Percentiles rank a stretch among this genome's conserved stretches.
Conservation (phyloP, 2,888 invertebrate genomes). For the Oscheius sp. region DNA sequence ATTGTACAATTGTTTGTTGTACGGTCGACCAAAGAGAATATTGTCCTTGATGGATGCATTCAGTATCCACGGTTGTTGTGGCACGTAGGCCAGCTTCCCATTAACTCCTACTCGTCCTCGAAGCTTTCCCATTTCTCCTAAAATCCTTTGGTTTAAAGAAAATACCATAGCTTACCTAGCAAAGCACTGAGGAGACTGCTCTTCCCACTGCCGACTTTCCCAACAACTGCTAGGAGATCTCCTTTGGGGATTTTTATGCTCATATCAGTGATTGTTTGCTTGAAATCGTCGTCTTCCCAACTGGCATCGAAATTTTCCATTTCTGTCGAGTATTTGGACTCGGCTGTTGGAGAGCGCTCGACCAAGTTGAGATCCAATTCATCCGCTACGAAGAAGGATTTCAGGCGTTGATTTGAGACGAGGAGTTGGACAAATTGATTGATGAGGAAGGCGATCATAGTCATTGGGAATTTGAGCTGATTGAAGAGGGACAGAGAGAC, state of each 20-base stretch:
- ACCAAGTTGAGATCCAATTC: conserved; percentile 63
- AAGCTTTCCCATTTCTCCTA: conserved; percentile 64
- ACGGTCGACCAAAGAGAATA: conserved; percentile 81
- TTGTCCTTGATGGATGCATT: conserved; percentile 82
- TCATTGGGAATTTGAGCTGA: conserved; percentile 93
- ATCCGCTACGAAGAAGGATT: conserved; percentile 68
- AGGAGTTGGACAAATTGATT: conserved; percentile 63
- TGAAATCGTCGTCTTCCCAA: conserved; percentile 53
- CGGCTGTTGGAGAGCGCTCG: conserved; percentile 22
- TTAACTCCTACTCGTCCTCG: conserved; percentile 58
- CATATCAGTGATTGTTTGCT: conserved; percentile 75
- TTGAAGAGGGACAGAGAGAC: conserved; percentile 96
- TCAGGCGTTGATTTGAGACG: conserved; percentile 70
- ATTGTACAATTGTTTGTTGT: conserved; percentile 45
- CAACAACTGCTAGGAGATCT: conserved; percentile 86
- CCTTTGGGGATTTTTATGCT: conserved; percentile 81
- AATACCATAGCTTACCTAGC: conserved; percentile 57
- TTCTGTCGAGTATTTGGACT: neutral
- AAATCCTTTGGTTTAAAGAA: no score
- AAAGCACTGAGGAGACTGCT: conserved; percentile 83
- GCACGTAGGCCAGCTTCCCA: conserved; percentile 84
- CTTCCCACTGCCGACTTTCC: conserved; percentile 89
- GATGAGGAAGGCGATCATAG: conserved; percentile 81
- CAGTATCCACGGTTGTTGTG: conserved; percentile 84
- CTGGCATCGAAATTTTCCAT: conserved; percentile 28